phyloP scores from a whole-genome alignment of 2,113 vertebrate species.

The Sakesphorus luctuosus region DNA sequence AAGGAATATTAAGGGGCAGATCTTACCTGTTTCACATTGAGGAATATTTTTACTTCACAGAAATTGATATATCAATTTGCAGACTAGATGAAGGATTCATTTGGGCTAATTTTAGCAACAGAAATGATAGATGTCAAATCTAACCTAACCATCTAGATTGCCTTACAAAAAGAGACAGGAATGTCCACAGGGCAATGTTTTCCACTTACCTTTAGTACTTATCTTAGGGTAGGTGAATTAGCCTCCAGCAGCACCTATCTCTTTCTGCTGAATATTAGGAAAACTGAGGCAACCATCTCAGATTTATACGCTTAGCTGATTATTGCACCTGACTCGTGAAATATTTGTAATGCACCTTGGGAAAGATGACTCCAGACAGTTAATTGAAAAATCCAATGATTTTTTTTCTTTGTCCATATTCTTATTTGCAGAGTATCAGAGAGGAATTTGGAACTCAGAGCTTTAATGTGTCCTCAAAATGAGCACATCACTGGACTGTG shows the following conservation, averaged over 20 bases:
- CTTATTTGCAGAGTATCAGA: neutral
- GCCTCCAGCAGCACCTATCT: neutral
- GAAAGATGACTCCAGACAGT: neutral
- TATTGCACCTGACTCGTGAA: neutral
- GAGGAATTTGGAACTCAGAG: neutral
- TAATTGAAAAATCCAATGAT: neutral
- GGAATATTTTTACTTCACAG: neutral
- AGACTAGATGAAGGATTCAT: neutral
- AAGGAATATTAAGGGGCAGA: neutral
- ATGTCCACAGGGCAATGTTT: neutral
- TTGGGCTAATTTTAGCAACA: neutral
- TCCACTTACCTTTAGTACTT: neutral
- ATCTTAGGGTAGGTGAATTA: neutral
- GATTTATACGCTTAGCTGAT: neutral
- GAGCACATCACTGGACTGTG: neutral
- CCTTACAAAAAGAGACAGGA: neutral
- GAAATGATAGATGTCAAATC: constrained; percentile 1
- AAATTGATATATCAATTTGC: neutral
- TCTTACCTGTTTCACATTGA: neutral
- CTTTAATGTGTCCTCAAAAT: neutral
- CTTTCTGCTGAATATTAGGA: neutral
- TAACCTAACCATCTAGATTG: neutral
- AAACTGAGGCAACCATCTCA: neutral
- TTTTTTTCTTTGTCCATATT: neutral
- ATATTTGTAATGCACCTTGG: neutral